Base-by-base conservation (phyloP, 2,797 vertebrate genomes). In the Podarcis siculus region DNA sequence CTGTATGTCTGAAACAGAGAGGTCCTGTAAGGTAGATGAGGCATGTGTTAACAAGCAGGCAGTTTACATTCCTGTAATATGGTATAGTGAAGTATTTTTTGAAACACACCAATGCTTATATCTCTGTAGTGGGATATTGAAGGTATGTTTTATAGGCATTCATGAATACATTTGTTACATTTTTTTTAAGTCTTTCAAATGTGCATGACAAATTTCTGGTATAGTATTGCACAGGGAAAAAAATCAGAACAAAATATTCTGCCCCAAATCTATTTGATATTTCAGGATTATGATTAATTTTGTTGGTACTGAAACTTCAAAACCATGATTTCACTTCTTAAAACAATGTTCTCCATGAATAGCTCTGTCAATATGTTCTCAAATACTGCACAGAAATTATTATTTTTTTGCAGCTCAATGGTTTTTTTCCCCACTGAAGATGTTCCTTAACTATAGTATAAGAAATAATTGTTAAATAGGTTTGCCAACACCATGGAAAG, bases 401-500 rank as follows among this genome's bases (percentile, higher is more conserved):
- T 42, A 49, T 69, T 49, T 39, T 83, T 83, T 72, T 45, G 12
- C 21, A 85, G 49, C 35, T 45, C 21, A 64, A 4, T 37, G 3
- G 37, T 67, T 77, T 83, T 61, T 39, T 8, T 7, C 39, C 39
- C 39, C 13, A 42, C 55, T 32, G 19, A 49, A 55, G 4, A n/a
- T 13, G 90, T 89, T 61, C 25, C 4, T 87, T 86, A 88, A 81
- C 91, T 17, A 42, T 2, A 42, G 42, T 9, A 69, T 55, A 13
- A 86, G 84, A 83, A 79, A 23, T 87, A 79, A 89, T 8, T 78
- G 0, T 49, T 45, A 10, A 39, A 8, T 64, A 76, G 58, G 39
- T 89, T 78, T 39, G 3, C 77, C 72, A 3, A 58, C 85, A 75
- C 69, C 81, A 0, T 32, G 72, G 91, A 69, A 94, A 91, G 32